phyloP scores from a whole-genome alignment of 1,140 invertebrate species.

The Stegodyphus dumicola region DNA sequence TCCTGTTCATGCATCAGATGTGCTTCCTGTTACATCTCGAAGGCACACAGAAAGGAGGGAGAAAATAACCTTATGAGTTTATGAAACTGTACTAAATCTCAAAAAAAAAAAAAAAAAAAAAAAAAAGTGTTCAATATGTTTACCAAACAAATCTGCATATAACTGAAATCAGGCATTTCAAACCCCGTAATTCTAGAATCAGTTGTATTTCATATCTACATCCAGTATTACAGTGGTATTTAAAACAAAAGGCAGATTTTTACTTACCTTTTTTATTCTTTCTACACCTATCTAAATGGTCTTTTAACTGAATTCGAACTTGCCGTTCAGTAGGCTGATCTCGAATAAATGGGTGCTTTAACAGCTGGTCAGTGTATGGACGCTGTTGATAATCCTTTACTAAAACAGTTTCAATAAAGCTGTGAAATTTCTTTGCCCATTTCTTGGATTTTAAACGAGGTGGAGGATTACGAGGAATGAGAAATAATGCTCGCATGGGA shows the following conservation, averaged over 20 bases:
- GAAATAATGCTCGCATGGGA: constrained; percentile 98
- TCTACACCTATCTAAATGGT: constrained; percentile 92
- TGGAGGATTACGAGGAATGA: constrained; percentile 97
- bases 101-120: no score
- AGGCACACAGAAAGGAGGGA: neutral
- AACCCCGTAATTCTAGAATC: no score
- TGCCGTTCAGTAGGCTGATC: constrained; percentile 98
- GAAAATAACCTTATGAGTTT: neutral
- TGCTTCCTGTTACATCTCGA: no score
- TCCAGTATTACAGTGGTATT: neutral
- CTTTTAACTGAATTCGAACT: constrained; percentile 97
- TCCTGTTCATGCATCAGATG: no score
- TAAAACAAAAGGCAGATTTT: neutral
- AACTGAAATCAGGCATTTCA: no score
- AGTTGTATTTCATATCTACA: neutral
- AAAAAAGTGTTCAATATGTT: no score
- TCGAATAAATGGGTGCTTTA: constrained; percentile 97
- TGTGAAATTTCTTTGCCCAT: constrained; percentile 93
- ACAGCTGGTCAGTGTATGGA: constrained; percentile 96
- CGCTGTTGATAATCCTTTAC: constrained; percentile 98
- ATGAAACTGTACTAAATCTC: neutral
- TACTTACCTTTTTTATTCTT: constrained; percentile 63
- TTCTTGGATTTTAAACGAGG: constrained; percentile 98
- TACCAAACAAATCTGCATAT: no score
- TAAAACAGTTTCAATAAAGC: constrained; percentile 87